phyloP scores from a whole-genome alignment of 2,797 vertebrate genomes.

The Melanotaenia maccullochi region DNA sequence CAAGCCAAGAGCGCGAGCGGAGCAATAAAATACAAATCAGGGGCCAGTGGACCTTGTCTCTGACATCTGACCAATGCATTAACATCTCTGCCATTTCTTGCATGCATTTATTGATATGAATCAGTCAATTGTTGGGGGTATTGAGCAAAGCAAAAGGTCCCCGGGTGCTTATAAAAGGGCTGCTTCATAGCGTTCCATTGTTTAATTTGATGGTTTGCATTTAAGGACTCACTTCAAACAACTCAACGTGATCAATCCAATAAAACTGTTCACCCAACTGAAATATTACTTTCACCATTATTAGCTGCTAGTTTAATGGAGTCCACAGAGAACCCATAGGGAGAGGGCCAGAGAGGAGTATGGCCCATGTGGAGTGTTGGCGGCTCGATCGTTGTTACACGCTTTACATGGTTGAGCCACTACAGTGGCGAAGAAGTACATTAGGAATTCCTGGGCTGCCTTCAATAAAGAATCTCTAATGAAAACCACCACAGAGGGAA shows the following conservation, averaged over 20 bases:
- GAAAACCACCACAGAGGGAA: constrained; percentile 77
- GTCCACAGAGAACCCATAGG: constrained; percentile 53
- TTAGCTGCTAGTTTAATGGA: constrained; percentile 77
- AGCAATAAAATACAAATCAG: constrained; percentile 79
- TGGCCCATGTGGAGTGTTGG: constrained; percentile 55
- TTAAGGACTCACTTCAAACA: constrained; percentile 56
- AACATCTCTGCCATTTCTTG: constrained; percentile 54
- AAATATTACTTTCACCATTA: constrained; percentile 73
- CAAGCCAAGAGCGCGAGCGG: constrained; percentile 70
- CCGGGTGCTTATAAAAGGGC: constrained; percentile 41
- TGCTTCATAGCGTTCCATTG: constrained; percentile 39
- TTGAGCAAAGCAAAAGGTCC: constrained; percentile 34
- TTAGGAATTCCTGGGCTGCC: constrained; percentile 83
- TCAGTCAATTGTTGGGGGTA: constrained; percentile 18
- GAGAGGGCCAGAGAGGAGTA: constrained; percentile 28
- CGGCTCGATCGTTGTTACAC: constrained; percentile 65
- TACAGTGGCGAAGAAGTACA: constrained; percentile 80
- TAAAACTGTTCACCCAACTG: constrained; percentile 73
- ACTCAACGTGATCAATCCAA: constrained; percentile 54
- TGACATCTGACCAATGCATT: constrained; percentile 81
- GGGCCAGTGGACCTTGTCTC: constrained; percentile 66
- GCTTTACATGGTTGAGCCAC: constrained; percentile 79
- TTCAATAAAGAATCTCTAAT: constrained; percentile 83
- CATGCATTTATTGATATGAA: constrained; percentile 61
- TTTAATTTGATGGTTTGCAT: constrained; percentile 48